Evolutionary conservation across 2,888 invertebrate genomes (phyloP).

Genomic region (Sicus ferrugineus): DNA sequence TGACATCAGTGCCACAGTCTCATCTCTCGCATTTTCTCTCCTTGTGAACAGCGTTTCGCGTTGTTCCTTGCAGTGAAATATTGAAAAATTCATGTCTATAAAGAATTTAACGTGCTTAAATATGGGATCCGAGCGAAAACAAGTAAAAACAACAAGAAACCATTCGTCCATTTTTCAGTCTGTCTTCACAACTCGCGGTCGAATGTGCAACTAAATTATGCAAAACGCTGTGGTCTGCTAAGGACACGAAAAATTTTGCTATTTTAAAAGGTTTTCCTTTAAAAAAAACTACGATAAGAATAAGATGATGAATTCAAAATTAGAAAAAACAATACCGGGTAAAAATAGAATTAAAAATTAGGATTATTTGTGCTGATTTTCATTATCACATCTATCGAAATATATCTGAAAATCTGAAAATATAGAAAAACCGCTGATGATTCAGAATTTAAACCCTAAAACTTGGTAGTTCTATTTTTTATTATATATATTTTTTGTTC

Average conservation of each 20-base stretch:
- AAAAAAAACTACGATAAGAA: no score
- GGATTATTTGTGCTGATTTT: no score
- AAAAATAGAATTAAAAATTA: no score
- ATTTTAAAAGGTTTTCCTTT: no score
- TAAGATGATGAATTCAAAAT: no score
- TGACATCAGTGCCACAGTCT: not conserved
- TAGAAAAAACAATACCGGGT: no score
- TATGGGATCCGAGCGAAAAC: not conserved
- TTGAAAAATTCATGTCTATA: conserved; percentile 27
- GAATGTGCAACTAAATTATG: conserved; percentile 24
- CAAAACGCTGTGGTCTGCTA: conserved; percentile 19
- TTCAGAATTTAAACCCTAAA: no score
- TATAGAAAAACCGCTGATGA: no score
- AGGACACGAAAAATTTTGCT: no score
- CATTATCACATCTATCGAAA: no score
- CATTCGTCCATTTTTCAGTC: conserved; percentile 7
- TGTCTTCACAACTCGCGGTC: conserved; percentile 12
- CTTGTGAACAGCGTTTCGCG: not conserved
- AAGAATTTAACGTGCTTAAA: conserved; percentile 17
- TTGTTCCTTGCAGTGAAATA: not conserved
- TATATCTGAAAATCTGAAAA: no score
- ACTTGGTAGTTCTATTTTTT: no score
- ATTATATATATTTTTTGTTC: not conserved
- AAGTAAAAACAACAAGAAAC: not conserved
- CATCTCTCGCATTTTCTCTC: not conserved